Evolutionary conservation across 2,888 invertebrate species (phyloP).

Genomic region (Chirona hameri): DNA sequence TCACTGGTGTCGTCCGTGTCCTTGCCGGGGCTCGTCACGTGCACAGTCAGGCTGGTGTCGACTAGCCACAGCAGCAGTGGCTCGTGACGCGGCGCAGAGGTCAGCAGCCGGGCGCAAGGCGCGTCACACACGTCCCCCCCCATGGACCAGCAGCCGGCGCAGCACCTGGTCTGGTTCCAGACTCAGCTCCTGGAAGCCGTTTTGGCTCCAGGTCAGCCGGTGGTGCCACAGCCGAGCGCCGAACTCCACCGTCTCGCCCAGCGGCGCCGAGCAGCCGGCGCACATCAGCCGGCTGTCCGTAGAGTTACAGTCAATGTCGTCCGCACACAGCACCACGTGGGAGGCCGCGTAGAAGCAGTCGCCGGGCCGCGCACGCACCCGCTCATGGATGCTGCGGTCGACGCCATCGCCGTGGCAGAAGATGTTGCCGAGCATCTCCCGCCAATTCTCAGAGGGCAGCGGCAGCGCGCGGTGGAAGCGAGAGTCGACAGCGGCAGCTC

Average conservation of each 20-base stretch:
- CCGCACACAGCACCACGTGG: neutral
- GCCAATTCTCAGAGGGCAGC: neutral
- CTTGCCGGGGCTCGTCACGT: neutral
- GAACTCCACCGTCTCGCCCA: neutral
- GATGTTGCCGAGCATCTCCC: neutral
- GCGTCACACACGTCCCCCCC: neutral
- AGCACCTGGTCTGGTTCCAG: neutral
- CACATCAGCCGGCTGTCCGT: neutral
- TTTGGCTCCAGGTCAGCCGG: neutral
- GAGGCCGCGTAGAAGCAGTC: slow-evolving; percentile 5
- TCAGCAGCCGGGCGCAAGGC: neutral
- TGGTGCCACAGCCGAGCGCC: slow-evolving; percentile 6
- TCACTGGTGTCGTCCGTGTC: too few relatives aligned
- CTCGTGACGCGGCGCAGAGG: neutral
- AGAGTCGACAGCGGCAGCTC: neutral
- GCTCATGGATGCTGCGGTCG: neutral
- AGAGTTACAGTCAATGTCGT: neutral
- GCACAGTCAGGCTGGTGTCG: neutral
- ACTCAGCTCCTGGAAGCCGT: neutral
- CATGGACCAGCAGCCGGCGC: neutral
- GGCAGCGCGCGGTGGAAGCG: neutral
- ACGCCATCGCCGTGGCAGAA: slow-evolving; percentile 3
- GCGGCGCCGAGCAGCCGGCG: slow-evolving; percentile 5
- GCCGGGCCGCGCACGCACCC: neutral
- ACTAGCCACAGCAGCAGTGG: neutral